A percentile compares a stretch with the other conserved stretches of the same genome.
Conservation (phyloP, 92 coral and sea anemone species). For the Phenganax subtilis region DNA sequence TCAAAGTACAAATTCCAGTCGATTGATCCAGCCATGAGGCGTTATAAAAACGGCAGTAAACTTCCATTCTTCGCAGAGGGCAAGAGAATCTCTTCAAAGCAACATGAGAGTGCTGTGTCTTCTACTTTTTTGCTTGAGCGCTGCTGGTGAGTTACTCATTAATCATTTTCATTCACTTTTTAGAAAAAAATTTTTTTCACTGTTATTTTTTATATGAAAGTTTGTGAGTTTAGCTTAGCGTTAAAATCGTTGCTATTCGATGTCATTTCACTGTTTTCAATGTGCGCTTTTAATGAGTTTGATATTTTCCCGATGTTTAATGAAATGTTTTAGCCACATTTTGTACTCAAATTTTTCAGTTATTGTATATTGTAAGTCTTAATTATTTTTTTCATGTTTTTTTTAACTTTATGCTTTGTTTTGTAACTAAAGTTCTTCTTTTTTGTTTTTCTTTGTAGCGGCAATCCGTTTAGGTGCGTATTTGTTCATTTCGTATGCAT, state of each 20-base stretch:
- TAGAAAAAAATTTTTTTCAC: not conserved
- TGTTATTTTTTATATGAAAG: not conserved
- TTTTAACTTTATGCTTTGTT: not conserved
- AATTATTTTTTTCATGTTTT: not conserved
- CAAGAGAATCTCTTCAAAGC: not conserved
- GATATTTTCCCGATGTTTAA: no score
- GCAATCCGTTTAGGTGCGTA: conserved; percentile 35
- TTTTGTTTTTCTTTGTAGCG: conserved; percentile 18
- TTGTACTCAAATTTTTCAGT: no score
- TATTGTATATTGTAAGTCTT: no score
- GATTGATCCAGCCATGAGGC: not conserved
- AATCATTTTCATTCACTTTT: not conserved
- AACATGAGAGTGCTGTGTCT: conserved; percentile 29
- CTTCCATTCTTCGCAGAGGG: not conserved
- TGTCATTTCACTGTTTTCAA: no score
- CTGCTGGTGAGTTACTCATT: conserved; percentile 9
- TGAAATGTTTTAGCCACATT: no score
- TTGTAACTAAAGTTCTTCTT: conserved; percentile 8
- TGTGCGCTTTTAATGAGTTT: no score
- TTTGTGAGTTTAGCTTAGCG: not conserved
- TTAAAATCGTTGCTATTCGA: no score
- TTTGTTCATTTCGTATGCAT: not conserved
- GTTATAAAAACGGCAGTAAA: not conserved
- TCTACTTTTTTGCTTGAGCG: conserved; percentile 15
- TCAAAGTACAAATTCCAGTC: conserved; percentile 29